Conservation (phyloP, 53 echinoderm and acorn worm genomes). For the Temnopleurus reevesii region DNA sequence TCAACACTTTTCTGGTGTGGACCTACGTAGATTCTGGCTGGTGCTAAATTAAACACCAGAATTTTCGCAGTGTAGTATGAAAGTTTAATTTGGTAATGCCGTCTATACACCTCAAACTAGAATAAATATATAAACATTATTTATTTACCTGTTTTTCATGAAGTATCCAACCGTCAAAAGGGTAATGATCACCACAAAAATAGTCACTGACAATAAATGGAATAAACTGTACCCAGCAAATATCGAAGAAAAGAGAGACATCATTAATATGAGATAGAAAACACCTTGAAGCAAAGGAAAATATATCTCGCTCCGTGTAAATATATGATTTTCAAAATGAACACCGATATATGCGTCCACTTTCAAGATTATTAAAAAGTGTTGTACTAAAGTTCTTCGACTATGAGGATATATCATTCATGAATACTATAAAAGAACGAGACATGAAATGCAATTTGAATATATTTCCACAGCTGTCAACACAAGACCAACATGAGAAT, state of each 20-base stretch:
- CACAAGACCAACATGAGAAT: not conserved
- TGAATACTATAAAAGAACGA: not conserved
- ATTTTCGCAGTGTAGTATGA: not conserved
- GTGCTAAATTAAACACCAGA: not conserved
- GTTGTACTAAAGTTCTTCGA: not conserved
- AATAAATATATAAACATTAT: not conserved
- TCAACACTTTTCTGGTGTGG: no score
- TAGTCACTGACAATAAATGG: not conserved
- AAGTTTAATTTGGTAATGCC: no score
- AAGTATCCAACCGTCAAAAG: not conserved
- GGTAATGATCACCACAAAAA: not conserved
- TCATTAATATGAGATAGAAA: not conserved
- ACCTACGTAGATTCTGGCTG: not conserved
- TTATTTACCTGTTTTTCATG: not conserved
- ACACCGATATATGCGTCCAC: no score
- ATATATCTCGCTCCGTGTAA: no score
- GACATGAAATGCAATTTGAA: not conserved
- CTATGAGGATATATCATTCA: not conserved
- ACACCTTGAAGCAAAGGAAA: not conserved
- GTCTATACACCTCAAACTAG: not conserved
- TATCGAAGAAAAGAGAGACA: not conserved
- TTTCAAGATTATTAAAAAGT: no score
- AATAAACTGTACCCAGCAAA: not conserved
- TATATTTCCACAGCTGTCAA: not conserved
- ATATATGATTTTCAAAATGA: no score